These are phyloP conservation scores for Cyclina sinensis DNA, from an alignment of 1,140 invertebrate genomes.

Conservation along the genomic window DNA sequence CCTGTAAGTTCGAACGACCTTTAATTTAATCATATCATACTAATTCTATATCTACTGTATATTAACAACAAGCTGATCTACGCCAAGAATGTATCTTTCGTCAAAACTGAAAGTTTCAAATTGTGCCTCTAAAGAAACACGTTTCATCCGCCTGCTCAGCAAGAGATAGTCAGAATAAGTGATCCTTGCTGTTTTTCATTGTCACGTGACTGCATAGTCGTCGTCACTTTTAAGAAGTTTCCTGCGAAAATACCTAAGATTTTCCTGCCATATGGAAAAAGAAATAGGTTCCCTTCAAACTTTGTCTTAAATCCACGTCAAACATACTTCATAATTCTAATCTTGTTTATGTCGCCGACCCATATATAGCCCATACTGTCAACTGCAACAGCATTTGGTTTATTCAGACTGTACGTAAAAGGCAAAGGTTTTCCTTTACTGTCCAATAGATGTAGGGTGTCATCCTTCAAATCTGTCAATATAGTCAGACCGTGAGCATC, in stretches of 20 bases:
- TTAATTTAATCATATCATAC: too few relatives aligned
- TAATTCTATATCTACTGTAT: too few relatives aligned
- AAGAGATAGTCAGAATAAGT: not conserved
- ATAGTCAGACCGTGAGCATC: constrained; percentile 61
- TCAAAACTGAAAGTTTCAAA: too few relatives aligned
- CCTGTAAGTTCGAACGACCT: too few relatives aligned
- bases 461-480: constrained; percentile 55
- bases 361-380: constrained; percentile 60
- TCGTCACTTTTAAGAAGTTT: not conserved
- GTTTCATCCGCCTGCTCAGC: not conserved
- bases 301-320: not conserved
- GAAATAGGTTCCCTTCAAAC: not conserved
- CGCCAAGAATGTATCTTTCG: too few relatives aligned
- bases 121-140: not conserved
- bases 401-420: constrained; percentile 60
- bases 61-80: too few relatives aligned
- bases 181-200: not conserved
- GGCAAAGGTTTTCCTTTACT: constrained; percentile 63
- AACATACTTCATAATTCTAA: constrained; percentile 63
- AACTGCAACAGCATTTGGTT: constrained; percentile 61
- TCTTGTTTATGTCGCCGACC: constrained; percentile 58
- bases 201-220: not conserved
- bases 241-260: not conserved
- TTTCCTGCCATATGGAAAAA: not conserved
- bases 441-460: constrained; percentile 57